These are phyloP conservation scores for Ametastegia equiseti DNA, from an alignment of 2,888 invertebrate species.

Conservation along the genomic window DNA sequence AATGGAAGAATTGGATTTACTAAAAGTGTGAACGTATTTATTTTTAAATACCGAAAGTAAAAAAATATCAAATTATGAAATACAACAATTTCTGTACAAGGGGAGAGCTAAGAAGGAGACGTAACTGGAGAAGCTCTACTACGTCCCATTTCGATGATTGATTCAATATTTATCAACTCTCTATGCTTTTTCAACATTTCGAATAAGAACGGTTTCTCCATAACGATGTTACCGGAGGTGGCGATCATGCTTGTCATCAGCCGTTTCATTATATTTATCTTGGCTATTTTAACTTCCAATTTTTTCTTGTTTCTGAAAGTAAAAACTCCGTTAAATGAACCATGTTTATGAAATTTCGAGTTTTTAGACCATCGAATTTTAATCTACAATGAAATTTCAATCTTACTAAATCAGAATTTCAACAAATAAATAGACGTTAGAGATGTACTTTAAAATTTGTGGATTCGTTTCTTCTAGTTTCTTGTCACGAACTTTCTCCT, in stretches of 20 bases:
- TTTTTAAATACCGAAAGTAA: background rate
- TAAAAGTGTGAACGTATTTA: background rate
- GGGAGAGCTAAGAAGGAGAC: too few species aligned
- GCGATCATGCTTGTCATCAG: constrained; percentile 62
- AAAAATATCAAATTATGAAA: constrained; percentile 8
- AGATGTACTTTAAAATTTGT: constrained; percentile 56
- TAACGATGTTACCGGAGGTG: constrained; percentile 45
- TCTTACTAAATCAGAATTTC: too few species aligned
- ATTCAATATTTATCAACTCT: constrained; percentile 59
- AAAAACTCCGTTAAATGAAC: constrained; percentile 29
- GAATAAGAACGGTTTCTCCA: constrained; percentile 45
- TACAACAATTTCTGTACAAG: too few species aligned
- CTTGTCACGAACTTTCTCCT: constrained; percentile 52
- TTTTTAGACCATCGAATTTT: too few species aligned
- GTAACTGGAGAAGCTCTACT: background rate
- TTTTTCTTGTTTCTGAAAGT: constrained; percentile 57
- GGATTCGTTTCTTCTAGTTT: constrained; percentile 61
- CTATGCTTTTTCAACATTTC: constrained; percentile 61
- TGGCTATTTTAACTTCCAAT: constrained; percentile 53
- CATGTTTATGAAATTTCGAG: background rate
- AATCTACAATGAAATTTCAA: background rate
- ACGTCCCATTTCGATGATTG: constrained; percentile 54
- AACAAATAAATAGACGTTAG: too few species aligned
- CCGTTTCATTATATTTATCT: constrained; percentile 62
- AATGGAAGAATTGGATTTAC: background rate